A percentile compares a stretch with the other conserved stretches of the same genome.
Conservation (phyloP, 2,113 vertebrate species). For the Dolichallabes microphthalmus region DNA sequence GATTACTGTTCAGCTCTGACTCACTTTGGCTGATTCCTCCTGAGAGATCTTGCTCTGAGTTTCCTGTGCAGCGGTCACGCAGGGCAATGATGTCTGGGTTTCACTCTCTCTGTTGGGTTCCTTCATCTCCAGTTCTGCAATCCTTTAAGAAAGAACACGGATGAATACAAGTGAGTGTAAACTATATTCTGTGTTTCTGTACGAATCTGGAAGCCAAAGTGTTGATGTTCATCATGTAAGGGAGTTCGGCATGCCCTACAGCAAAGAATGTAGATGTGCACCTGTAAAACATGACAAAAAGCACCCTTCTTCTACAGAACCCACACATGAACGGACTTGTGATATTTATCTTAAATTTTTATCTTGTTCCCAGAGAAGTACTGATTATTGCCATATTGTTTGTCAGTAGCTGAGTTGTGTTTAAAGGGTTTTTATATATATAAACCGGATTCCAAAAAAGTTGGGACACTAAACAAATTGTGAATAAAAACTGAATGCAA, state of each 20-base stretch:
- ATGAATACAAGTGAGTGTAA: background rate
- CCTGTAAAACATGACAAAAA: background rate
- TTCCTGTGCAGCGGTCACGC: background rate
- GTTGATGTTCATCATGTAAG: background rate
- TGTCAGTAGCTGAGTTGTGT: background rate
- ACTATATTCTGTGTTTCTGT: background rate
- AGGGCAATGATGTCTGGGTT: constrained; percentile 48
- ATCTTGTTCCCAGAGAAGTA: background rate
- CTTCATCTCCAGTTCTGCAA: constrained; percentile 42
- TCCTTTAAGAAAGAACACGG: constrained; percentile 13
- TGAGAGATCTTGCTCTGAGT: constrained; percentile 11
- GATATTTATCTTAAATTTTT: background rate
- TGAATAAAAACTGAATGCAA: too few relatives aligned
- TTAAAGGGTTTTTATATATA: too few relatives aligned
- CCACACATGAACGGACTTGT: background rate
- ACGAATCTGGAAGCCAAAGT: background rate
- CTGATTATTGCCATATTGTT: background rate
- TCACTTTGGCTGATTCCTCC: constrained; percentile 34
- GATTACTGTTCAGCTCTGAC: background rate
- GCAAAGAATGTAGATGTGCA: background rate
- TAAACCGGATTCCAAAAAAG: too few relatives aligned
- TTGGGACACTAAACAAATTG: too few relatives aligned
- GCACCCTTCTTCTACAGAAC: background rate
- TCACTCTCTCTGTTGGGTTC: constrained; percentile 15
- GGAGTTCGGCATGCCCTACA: background rate